Evolutionary conservation across 2,113 vertebrate species (phyloP), one percentile per base, ranked within the genome.

Genomic region (Morone saxatilis): DNA sequence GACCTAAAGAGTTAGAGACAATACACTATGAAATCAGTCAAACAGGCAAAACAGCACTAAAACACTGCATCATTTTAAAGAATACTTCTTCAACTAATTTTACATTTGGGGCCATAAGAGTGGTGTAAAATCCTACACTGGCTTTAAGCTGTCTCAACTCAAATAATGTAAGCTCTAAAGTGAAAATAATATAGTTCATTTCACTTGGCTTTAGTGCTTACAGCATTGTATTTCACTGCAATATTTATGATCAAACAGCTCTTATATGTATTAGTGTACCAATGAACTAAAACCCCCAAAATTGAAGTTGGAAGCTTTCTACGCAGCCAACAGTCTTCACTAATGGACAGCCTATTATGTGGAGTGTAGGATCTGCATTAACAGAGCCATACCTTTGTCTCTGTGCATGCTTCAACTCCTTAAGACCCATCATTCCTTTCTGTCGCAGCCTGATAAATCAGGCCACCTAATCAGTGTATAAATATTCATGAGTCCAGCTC

Each of bases 401-500:
- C 63, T 22, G 36, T 65, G 71, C 54, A 38, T 75, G 82, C 87
- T 77, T 88, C 76, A 53, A 41, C 88, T 90, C 82, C 84, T 87
- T 72, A 88, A 81, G 83, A 79, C 81, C 82, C 87, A 88, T 93
- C 92, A 89, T 78, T 88, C 86, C 87, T 87, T 85, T 83, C 78
- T 86, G 90, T 89, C 78, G 51, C 83, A 78, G 89, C 51, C 81
- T 81, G 88, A 95, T 94, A 94, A 94, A 94, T 94, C 94, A 93
- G 72, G 72, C 85, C 78, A 71, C 85, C 89, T 94, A 95, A 95
- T 94, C 94, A 94, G 89, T 4, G 78, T 80, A 94, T 95, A 95
- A 95, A 95, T 96, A 95, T 95, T 93, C 92, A 95, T 93, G 90
- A 93, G 84, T 87, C 84, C 74, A 2, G 75, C 87, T 76, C 62